Evolutionary conservation across 2,113 vertebrate genomes (phyloP).

Genomic region (Enhydra lutris): DNA sequence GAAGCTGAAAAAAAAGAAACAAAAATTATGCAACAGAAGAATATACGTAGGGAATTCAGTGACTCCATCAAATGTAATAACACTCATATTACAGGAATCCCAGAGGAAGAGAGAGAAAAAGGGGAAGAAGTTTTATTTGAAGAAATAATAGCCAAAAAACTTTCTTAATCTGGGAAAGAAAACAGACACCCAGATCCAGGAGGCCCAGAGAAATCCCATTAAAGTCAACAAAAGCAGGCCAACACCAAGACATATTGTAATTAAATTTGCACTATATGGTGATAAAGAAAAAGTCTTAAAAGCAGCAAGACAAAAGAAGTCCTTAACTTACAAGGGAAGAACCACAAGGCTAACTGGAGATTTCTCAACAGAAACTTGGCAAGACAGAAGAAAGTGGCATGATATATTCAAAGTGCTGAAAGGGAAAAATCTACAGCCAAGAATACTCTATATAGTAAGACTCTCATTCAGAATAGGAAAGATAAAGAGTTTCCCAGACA

Average conservation of each 20-base stretch:
- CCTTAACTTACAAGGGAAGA: neutral
- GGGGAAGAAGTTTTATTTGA: neutral
- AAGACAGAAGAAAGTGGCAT: neutral
- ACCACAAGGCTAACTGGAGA: neutral
- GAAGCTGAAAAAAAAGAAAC: neutral
- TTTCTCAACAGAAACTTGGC: neutral
- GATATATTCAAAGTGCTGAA: neutral
- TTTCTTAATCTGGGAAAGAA: neutral
- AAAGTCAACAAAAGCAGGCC: neutral
- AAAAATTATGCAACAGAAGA: neutral
- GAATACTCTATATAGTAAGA: neutral
- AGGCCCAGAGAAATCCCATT: neutral
- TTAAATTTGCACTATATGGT: neutral
- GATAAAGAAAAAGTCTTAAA: neutral
- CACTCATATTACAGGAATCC: neutral
- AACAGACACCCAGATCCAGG: neutral
- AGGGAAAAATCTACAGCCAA: neutral
- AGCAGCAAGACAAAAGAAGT: neutral
- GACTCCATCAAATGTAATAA: neutral
- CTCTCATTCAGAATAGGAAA: neutral
- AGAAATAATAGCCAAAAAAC: neutral
- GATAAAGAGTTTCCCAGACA: neutral
- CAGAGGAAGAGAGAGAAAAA: neutral
- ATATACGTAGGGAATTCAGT: neutral
- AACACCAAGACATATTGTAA: neutral